A percentile compares a stretch with the other conserved stretches of the same genome.
These are phyloP conservation scores for Ceratosolen solmsi DNA, from an alignment of 1,140 invertebrate species.

Conservation along the genomic window DNA sequence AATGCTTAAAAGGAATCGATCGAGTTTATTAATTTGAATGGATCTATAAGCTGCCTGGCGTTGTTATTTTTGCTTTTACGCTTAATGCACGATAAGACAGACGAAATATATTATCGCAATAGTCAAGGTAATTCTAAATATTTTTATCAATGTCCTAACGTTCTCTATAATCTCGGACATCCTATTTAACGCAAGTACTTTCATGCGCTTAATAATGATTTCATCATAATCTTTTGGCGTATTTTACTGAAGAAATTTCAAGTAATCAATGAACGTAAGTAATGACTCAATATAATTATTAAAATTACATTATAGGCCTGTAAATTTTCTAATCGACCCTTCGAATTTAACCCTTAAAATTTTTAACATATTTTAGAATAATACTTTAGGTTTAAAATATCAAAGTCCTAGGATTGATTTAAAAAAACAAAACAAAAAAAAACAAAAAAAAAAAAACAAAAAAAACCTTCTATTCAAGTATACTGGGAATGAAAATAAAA, in stretches of 20 bases:
- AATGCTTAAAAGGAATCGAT: slow-evolving; percentile 43
- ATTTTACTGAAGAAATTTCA: background rate
- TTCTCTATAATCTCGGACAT: background rate
- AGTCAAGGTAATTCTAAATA: background rate
- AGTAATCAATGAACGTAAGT: background rate
- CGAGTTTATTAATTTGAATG: slow-evolving; percentile 47
- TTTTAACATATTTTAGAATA: no score
- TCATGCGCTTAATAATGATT: background rate
- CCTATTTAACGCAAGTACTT: background rate
- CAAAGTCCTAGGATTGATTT: no score
- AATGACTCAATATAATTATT: no score
- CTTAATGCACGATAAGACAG: slow-evolving; percentile 17
- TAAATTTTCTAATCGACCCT: no score
- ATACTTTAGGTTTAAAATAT: no score
- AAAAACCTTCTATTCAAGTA: no score
- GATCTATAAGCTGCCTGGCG: slow-evolving; percentile 23
- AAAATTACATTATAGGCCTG: no score
- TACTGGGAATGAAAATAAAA: no score
- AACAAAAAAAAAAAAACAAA: no score
- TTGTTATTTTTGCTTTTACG: background rate
- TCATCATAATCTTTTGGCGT: background rate
- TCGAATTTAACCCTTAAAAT: no score
- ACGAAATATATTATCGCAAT: background rate
- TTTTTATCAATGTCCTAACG: background rate
- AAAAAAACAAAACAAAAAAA: no score